Percentiles rank a stretch among this genome's conserved stretches.
Conservation (phyloP, 2,113 vertebrate species). For the Zootoca vivipara region DNA sequence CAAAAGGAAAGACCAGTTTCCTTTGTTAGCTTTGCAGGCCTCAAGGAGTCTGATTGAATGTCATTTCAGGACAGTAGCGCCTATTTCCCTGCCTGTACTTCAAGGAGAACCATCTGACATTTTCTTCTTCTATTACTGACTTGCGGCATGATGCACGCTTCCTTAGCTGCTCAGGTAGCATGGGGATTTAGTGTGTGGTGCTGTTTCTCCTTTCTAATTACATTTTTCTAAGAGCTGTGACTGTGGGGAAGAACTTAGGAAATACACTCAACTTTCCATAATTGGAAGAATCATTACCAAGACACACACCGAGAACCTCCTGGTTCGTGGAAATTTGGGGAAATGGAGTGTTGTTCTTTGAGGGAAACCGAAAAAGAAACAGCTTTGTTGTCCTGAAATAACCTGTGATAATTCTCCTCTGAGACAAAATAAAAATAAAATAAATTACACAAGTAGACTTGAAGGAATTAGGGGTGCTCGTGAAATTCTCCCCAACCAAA, state of each 20-base stretch:
- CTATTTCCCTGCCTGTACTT: neutral
- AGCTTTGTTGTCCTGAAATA: neutral
- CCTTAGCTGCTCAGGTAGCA: conserved; percentile 30
- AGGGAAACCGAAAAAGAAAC: neutral
- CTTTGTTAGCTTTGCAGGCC: neutral
- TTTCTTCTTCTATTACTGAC: conserved; percentile 22
- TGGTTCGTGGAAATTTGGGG: neutral
- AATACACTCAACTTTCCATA: conserved; percentile 17
- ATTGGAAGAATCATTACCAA: conserved; percentile 12
- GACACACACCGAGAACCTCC: neutral
- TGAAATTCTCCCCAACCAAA: neutral
- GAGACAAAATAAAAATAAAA: neutral
- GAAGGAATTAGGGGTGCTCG: neutral
- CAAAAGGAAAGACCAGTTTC: neutral
- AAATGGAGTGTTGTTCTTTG: neutral
- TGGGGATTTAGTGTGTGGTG: conserved; percentile 28
- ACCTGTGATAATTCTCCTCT: neutral
- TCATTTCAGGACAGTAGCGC: conserved; percentile 4
- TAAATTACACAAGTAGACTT: neutral
- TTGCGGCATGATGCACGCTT: conserved; percentile 12
- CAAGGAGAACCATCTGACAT: conserved; percentile 14
- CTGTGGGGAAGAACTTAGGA: conserved; percentile 1
- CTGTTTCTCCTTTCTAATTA: conserved; percentile 25
- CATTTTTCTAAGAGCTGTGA: conserved; percentile 16
- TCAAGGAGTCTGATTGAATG: conserved; percentile 9